phyloP scores from a whole-genome alignment of 1,140 invertebrate genomes.

The Scaptomyza hsui region DNA sequence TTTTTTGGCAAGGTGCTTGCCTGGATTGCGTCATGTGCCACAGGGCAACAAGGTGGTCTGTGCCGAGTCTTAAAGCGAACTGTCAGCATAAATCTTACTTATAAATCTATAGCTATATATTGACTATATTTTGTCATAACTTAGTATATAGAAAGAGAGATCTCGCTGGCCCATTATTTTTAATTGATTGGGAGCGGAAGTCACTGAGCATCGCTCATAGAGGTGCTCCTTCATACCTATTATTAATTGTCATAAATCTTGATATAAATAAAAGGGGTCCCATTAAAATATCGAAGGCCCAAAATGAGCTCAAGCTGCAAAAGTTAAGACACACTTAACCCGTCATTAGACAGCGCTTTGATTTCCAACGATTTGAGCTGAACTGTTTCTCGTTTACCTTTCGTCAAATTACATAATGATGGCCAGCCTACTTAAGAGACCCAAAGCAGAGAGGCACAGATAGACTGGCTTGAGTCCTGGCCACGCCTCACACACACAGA shows the following conservation, averaged over 20 bases:
- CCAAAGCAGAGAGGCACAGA: constrained; percentile 11
- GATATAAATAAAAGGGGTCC: constrained; percentile 61
- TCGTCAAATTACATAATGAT: constrained; percentile 80
- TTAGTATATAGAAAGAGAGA: constrained; percentile 17
- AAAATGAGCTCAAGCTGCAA: constrained; percentile 71
- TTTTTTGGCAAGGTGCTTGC: constrained; percentile 70
- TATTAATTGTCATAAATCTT: constrained; percentile 84
- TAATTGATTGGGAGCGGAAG: constrained; percentile 80
- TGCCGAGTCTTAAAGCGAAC: constrained; percentile 28
- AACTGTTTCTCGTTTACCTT: constrained; percentile 44
- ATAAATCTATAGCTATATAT: constrained; percentile 29
- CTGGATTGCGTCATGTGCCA: constrained; percentile 62
- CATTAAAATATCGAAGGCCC: constrained; percentile 18
- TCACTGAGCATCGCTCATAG: constrained; percentile 43
- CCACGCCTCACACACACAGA: constrained; percentile 51
- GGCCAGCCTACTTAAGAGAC: constrained; percentile 51
- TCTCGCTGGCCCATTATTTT: constrained; percentile 33
- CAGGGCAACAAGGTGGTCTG: constrained; percentile 59
- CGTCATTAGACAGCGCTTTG: constrained; percentile 43
- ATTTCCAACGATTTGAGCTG: constrained; percentile 30
- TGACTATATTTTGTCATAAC: constrained; percentile 62
- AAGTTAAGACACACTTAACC: constrained; percentile 14
- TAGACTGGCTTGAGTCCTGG: constrained; percentile 30
- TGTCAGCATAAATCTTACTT: constrained; percentile 73
- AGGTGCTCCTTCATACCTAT: constrained; percentile 61